Percentiles rank a stretch among this genome's conserved stretches.
phyloP scores from a whole-genome alignment of 2,113 vertebrate species.

The Triplophysa tibetana region DNA sequence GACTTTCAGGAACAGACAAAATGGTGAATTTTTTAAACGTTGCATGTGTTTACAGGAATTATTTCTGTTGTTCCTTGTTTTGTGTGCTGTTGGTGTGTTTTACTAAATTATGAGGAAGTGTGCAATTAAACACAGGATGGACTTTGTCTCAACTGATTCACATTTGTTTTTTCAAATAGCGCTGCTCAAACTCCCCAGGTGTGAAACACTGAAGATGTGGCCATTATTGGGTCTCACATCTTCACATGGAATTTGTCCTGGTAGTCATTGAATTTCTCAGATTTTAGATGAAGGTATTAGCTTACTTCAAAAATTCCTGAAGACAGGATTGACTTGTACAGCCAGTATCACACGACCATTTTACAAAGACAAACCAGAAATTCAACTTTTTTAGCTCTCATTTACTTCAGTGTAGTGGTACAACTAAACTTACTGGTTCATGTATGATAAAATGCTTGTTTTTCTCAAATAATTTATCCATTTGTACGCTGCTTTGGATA shows the following conservation, averaged over 20 bases:
- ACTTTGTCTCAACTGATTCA: background rate
- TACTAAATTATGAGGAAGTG: constrained; percentile 12
- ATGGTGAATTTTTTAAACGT: too few relatives aligned
- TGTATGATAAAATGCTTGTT: background rate
- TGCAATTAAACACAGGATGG: background rate
- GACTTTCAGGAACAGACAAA: background rate
- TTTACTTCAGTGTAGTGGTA: background rate
- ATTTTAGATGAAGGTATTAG: constrained; percentile 4
- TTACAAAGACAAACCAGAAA: background rate
- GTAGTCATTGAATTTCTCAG: background rate
- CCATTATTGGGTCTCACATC: background rate
- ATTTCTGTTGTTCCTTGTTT: background rate
- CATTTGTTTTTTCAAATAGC: background rate
- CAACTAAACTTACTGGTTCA: background rate
- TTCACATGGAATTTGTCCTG: background rate
- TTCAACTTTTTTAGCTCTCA: background rate
- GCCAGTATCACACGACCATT: background rate
- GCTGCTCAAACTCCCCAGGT: background rate
- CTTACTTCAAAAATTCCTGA: background rate
- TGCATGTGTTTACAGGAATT: background rate
- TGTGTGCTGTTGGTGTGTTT: background rate
- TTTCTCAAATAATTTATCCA: too few relatives aligned
- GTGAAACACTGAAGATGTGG: background rate
- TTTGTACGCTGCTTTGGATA: too few relatives aligned
- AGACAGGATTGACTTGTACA: constrained; percentile 9